Conservation (phyloP, 35 echinoderm and acorn worm species). For the Chiridota heheva region DNA sequence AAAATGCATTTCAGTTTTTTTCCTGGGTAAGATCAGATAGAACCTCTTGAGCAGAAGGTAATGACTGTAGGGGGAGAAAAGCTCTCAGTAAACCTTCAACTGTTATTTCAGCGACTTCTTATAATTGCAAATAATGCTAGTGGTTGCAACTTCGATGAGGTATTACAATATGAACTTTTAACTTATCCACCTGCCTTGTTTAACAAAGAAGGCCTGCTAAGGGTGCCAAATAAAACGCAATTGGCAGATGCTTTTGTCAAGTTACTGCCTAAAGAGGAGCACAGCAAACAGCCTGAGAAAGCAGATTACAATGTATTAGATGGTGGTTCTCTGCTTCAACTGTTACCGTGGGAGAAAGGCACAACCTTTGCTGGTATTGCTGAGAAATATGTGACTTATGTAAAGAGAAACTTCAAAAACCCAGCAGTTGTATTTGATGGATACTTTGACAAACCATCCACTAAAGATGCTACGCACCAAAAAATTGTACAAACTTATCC, state of each 20-base stretch:
- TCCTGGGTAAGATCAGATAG: slow-evolving; percentile 17
- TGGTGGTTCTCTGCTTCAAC: slow-evolving; percentile 14
- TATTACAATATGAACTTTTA: slow-evolving; percentile 16
- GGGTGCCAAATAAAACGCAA: slow-evolving; percentile 2
- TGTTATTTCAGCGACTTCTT: slow-evolving; percentile 26
- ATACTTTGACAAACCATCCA: too few species aligned
- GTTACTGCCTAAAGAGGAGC: background rate
- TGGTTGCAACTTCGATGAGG: background rate
- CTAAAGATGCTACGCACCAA: too few species aligned
- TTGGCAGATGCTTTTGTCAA: slow-evolving; percentile 8
- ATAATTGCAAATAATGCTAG: slow-evolving; percentile 21
- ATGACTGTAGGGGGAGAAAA: slow-evolving; percentile 20
- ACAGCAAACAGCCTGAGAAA: background rate
- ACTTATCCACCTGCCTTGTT: background rate
- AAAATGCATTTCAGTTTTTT: slow-evolving; percentile 9
- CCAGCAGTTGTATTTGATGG: too few species aligned
- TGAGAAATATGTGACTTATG: too few species aligned
- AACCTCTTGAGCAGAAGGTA: slow-evolving; percentile 8
- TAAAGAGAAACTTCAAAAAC: too few species aligned
- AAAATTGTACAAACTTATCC: too few species aligned
- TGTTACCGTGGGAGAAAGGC: background rate
- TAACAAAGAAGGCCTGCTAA: background rate
- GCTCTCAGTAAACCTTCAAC: slow-evolving; percentile 10
- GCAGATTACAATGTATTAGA: background rate
- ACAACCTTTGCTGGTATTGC: too few species aligned